A percentile compares a stretch with the other conserved stretches of the same genome.
These are phyloP conservation scores for Enteromius mattozi DNA, from an alignment of 2,797 vertebrate genomes.

Conservation along the genomic window DNA sequence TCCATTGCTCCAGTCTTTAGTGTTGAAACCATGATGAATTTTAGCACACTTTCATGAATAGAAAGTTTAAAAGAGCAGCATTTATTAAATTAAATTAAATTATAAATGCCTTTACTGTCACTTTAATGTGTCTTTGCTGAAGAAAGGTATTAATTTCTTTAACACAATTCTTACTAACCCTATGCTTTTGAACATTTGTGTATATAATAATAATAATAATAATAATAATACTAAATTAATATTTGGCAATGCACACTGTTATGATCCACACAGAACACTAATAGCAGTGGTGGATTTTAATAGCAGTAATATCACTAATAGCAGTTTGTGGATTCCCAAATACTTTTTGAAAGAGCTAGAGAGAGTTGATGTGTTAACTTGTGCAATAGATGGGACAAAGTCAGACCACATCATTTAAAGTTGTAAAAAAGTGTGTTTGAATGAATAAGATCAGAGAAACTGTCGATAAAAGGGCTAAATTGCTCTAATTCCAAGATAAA, in stretches of 20 bases:
- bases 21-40: background rate
- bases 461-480: background rate
- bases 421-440: background rate
- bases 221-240: background rate
- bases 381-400: background rate
- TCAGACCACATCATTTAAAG: background rate
- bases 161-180: background rate
- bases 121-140: background rate
- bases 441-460: conserved; percentile 1
- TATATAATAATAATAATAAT: background rate
- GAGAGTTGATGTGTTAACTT: background rate
- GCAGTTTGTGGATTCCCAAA: background rate
- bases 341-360: background rate
- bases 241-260: background rate
- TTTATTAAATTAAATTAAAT: too few relatives aligned
- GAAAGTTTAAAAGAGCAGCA: background rate
- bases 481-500: background rate
- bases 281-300: background rate
- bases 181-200: background rate
- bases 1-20: background rate
- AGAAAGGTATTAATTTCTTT: background rate
- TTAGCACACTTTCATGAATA: background rate
- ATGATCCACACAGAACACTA: background rate
- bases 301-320: background rate
- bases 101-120: background rate